Evolutionary conservation across 2,888 invertebrate species (phyloP).

Genomic region (Mythimna loreyi): DNA sequence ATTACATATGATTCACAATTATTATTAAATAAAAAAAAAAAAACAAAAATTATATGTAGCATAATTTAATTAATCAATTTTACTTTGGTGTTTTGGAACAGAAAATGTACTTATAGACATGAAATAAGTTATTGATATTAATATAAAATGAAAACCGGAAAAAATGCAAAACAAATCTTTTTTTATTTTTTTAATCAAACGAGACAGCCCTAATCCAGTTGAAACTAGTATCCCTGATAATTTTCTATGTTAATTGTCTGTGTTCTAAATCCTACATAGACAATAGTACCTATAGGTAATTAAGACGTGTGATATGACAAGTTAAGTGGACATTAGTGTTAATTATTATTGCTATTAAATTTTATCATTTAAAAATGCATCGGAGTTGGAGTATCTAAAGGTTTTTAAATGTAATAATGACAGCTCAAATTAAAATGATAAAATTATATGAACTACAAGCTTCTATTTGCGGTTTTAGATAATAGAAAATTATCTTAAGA

Average conservation of each 20-base stretch:
- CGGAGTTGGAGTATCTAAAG: background rate
- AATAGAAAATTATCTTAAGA: too few species aligned
- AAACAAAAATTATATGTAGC: too few species aligned
- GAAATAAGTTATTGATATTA: too few species aligned
- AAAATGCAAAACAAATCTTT: background rate
- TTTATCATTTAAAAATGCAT: background rate
- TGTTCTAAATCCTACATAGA: slow-evolving; percentile 45
- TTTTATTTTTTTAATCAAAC: background rate
- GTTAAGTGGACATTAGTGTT: background rate
- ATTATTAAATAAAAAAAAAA: too few species aligned
- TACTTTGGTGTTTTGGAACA: too few species aligned
- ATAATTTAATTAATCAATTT: too few species aligned
- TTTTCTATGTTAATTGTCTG: slow-evolving; percentile 45
- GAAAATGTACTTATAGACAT: too few species aligned
- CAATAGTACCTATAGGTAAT: slow-evolving; percentile 22
- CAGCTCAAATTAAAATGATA: too few species aligned
- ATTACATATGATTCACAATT: too few species aligned
- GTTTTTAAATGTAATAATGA: too few species aligned
- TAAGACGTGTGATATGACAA: slow-evolving; percentile 13
- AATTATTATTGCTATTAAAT: slow-evolving; percentile 9
- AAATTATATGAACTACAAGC: too few species aligned
- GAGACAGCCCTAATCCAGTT: slow-evolving; percentile 21
- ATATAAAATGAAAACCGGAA: background rate
- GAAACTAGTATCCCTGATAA: slow-evolving; percentile 19
- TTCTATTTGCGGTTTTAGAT: too few species aligned